Percentiles rank a stretch among this genome's conserved stretches.
Conservation (phyloP, 2,888 invertebrate genomes). For the Drosophila pegasa region DNA sequence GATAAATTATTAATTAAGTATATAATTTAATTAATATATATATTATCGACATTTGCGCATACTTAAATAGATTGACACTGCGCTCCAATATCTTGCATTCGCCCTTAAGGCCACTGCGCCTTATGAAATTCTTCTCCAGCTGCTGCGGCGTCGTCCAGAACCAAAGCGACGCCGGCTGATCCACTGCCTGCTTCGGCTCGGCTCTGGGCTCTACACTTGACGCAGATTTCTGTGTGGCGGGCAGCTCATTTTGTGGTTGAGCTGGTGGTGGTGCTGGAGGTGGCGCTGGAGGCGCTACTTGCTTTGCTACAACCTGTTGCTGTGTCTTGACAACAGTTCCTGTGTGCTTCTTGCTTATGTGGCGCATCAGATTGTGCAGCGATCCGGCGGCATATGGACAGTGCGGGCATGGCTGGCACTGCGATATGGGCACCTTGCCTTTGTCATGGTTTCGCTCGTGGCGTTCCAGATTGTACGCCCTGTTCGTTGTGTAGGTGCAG, state of each 20-base stretch:
- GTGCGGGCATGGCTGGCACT: conserved; percentile 53
- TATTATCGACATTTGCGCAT: neutral
- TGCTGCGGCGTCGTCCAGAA: conserved; percentile 43
- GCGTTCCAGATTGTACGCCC: conserved; percentile 45
- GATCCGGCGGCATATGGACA: conserved; percentile 52
- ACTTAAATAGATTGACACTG: conserved; percentile 45
- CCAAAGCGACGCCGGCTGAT: conserved; percentile 27
- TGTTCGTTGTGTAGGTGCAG: conserved; percentile 52
- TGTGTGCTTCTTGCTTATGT: conserved; percentile 45
- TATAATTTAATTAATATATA: neutral
- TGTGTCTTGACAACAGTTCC: conserved; percentile 18
- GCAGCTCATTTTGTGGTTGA: neutral
- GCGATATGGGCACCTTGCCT: conserved; percentile 46
- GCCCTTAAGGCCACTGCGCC: conserved; percentile 24
- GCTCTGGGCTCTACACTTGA: neutral
- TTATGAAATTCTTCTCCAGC: conserved; percentile 36
- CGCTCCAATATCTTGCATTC: conserved; percentile 25
- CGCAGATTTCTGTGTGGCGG: neutral
- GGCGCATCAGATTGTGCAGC: conserved; percentile 50
- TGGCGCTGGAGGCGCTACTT: too few relatives aligned
- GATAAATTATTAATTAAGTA: neutral
- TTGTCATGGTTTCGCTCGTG: conserved; percentile 55
- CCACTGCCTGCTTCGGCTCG: neutral
- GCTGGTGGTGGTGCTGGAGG: neutral
- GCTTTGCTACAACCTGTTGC: neutral